Evolutionary conservation across 2,888 invertebrate species (phyloP).

Genomic region (Nomada fabriciana): DNA sequence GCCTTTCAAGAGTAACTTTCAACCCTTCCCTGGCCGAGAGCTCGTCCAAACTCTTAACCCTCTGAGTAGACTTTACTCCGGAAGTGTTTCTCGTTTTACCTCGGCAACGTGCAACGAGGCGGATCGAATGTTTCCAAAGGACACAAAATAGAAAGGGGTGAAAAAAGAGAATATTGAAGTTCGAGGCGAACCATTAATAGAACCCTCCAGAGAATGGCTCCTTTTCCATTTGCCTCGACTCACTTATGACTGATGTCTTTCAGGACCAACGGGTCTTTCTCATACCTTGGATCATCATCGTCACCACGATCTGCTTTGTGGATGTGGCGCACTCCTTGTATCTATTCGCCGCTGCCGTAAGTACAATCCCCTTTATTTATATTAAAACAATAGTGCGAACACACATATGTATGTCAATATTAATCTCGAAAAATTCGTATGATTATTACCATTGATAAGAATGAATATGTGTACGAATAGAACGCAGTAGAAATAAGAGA

Average conservation of each 20-base stretch:
- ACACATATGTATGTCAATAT: too few relatives aligned
- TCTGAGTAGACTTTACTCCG: slow-evolving; percentile 15
- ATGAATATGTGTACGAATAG: too few relatives aligned
- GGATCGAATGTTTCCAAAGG: slow-evolving; percentile 27
- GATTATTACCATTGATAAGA: too few relatives aligned
- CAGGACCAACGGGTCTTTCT: slow-evolving; percentile 90
- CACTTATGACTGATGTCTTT: slow-evolving; percentile 74
- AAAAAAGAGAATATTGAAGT: slow-evolving; percentile 21
- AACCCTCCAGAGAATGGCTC: neutral
- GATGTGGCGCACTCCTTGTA: slow-evolving; percentile 89
- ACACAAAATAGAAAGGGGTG: slow-evolving; percentile 3
- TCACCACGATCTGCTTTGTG: slow-evolving; percentile 88
- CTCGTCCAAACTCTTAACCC: slow-evolving; percentile 26
- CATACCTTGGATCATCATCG: slow-evolving; percentile 90
- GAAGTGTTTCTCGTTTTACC: slow-evolving; percentile 24
- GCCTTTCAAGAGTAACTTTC: slow-evolving; percentile 5
- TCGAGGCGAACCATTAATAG: slow-evolving; percentile 1
- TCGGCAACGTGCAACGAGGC: slow-evolving; percentile 13
- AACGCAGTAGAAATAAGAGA: too few relatives aligned
- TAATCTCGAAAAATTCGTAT: too few relatives aligned
- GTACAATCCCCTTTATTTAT: slow-evolving; percentile 70
- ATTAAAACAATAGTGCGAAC: neutral
- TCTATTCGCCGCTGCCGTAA: slow-evolving; percentile 89
- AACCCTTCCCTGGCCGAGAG: slow-evolving; percentile 6
- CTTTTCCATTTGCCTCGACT: slow-evolving; percentile 18